Evolutionary conservation across 1,140 invertebrate species (phyloP), one percentile per base, ranked within the genome.

Genomic region (Saccostrea glomerata): DNA sequence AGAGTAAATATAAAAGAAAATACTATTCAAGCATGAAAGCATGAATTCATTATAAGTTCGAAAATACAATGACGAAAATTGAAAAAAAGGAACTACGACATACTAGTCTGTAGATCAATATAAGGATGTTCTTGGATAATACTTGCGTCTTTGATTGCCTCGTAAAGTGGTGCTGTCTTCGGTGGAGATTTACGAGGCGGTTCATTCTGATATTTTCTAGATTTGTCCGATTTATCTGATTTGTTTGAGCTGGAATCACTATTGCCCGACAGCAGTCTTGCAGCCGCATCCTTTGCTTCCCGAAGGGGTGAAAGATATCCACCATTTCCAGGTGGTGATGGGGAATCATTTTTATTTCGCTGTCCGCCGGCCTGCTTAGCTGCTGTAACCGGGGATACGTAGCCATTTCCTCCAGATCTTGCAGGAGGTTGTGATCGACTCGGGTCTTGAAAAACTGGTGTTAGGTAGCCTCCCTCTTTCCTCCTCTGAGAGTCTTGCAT

Each of bases 151-250:
- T 77, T 77, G 70, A 77, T 77, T 36, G 70, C 23, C 25, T 77
- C 23, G 70, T 77, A 77, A 12, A 77, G 13, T 30, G 25, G 13
- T 2, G 23, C 25, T 77, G 70, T 13, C 12, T 77, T 77, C 2
- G 70, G 70, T 17, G 70, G n/a, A 63, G 58, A 77, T 36, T 30
- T 77, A 11, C 13, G 23, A 77, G 23, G 25, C 15, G 70, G 70
- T 77, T 77, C 70, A 13, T 77, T 77, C 30, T 77, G 70, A 25
- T 77, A 77, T 77, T 77, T 77, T 36, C 23, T 77, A 25, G 70
- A 77, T 77, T 77, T 77, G 70, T 77, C 70, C 3, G 70, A 77
- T 36, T 77, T 77, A 36, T 77, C 70, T 12, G 70, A 77, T 15
- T 77, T 77, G 25, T 77, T 17, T 77, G 70, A 77, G 25, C 70